Conservation (phyloP, 2,113 vertebrate species). For the Gnathonemus echidnorhynchus region DNA sequence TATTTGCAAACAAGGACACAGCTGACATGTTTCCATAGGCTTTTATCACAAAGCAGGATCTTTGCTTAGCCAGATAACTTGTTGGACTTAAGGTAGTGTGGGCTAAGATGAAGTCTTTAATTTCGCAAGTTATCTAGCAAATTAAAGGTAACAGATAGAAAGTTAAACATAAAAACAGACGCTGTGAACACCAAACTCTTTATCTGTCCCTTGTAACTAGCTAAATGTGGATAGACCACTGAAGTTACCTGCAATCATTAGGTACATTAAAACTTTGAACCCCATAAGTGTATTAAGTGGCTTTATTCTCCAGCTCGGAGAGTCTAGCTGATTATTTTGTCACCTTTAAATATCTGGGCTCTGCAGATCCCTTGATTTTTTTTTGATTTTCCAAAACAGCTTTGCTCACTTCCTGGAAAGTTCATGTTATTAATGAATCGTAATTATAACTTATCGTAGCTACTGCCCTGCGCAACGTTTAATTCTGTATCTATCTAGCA, state of each 20-base stretch:
- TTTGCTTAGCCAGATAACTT: not conserved
- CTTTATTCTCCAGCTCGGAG: not conserved
- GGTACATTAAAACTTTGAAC: not conserved
- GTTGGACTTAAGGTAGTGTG: not conserved
- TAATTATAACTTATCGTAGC: not conserved
- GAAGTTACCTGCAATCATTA: not conserved
- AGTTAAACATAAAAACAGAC: not conserved
- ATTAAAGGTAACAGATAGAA: not conserved
- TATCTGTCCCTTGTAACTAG: not conserved
- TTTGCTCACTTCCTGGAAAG: not conserved
- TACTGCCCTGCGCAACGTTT: not conserved
- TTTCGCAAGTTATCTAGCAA: not conserved
- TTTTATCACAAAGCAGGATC: not conserved
- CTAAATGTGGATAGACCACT: no score
- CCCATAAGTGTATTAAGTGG: not conserved
- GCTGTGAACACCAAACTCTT: not conserved
- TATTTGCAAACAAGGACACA: not conserved
- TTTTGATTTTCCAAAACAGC: not conserved
- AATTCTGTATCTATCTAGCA: not conserved
- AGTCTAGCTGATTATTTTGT: not conserved
- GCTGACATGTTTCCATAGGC: not conserved
- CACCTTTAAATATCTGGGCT: not conserved
- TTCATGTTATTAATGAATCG: not conserved
- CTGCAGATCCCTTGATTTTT: not conserved
- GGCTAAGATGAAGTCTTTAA: not conserved